Percentiles rank a stretch among this genome's conserved stretches.
Evolutionary conservation across 2,113 vertebrate species (phyloP).

Genomic region (Toxostoma redivivum): DNA sequence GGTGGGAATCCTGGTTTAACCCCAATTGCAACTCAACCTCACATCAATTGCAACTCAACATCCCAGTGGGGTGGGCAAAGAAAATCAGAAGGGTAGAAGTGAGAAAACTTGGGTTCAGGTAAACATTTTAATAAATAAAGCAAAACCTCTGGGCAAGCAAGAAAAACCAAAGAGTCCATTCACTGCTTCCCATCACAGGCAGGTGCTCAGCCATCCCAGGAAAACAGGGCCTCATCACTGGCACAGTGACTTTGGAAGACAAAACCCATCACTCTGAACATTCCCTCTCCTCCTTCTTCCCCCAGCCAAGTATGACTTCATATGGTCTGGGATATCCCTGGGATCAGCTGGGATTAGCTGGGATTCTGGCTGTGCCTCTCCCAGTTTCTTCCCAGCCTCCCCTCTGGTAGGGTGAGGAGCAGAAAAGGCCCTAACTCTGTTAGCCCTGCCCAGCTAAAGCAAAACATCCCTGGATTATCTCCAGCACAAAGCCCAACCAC

Average conservation of each 20-base stretch:
- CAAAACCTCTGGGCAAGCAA: background rate
- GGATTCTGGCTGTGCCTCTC: background rate
- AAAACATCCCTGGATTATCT: background rate
- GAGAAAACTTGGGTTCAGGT: background rate
- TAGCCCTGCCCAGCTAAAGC: background rate
- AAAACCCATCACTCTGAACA: background rate
- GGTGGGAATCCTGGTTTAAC: background rate
- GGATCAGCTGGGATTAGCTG: background rate
- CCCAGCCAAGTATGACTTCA: background rate
- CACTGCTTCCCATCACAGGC: background rate
- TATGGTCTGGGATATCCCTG: background rate
- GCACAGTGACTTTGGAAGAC: background rate
- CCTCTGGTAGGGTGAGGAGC: background rate
- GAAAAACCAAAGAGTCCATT: background rate
- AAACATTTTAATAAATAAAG: background rate
- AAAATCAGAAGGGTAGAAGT: background rate
- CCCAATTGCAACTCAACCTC: background rate
- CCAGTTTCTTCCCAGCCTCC: background rate
- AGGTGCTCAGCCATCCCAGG: background rate
- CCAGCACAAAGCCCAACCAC: background rate
- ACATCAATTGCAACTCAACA: background rate
- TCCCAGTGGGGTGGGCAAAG: accelerated
- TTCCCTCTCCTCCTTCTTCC: background rate
- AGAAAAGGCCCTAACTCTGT: background rate
- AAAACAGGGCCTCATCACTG: background rate